A percentile compares a stretch with the other conserved stretches of the same genome.
These are phyloP conservation scores for Acheta domesticus DNA, from an alignment of 2,888 invertebrate species.

Conservation along the genomic window DNA sequence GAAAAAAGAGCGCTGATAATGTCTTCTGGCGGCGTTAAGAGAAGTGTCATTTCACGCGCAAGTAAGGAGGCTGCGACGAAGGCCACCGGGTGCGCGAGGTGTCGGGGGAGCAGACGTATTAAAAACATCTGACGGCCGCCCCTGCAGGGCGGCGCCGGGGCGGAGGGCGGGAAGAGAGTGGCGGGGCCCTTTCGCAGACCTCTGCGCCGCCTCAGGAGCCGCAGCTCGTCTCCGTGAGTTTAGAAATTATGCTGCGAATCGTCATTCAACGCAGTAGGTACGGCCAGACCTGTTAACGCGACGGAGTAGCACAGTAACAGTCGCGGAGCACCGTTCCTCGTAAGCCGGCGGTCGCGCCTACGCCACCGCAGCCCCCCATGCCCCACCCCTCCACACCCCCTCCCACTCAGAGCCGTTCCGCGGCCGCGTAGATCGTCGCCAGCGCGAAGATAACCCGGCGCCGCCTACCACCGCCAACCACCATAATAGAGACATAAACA, in stretches of 20 bases:
- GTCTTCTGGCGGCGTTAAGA: background rate
- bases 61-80: background rate
- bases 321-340: background rate
- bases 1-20: background rate
- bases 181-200: background rate
- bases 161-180: background rate
- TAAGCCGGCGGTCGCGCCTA: background rate
- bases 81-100: background rate
- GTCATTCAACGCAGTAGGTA: background rate
- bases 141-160: background rate
- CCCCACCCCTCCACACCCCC: no score
- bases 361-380: no score
- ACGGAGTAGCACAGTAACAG: background rate
- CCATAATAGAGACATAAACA: slow-evolving; percentile 2
- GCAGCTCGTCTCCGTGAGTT: background rate
- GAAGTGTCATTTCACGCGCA: slow-evolving; percentile 18
- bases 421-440: no score
- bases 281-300: background rate
- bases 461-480: background rate
- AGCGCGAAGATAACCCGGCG: no score
- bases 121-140: background rate
- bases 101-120: background rate
- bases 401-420: no score
- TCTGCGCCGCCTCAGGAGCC: background rate
- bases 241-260: background rate